Percentiles rank a stretch among this genome's conserved stretches.
These are phyloP conservation scores for Oncorhynchus mykiss DNA, from an alignment of 2,113 vertebrate species.

Conservation along the genomic window DNA sequence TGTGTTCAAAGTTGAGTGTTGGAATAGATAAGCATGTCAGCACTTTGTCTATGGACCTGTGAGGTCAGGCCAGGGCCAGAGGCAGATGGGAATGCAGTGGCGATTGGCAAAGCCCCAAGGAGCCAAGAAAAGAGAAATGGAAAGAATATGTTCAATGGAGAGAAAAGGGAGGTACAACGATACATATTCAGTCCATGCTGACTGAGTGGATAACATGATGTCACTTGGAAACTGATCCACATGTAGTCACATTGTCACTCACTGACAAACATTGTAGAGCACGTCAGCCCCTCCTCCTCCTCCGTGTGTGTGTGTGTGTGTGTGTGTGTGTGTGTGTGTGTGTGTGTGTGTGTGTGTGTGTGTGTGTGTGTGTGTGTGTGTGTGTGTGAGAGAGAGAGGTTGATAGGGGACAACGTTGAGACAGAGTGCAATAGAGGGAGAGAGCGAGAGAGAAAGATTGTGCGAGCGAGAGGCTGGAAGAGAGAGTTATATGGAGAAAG, in stretches of 20 bases:
- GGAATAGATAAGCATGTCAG: not conserved
- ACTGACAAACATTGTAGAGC: conserved; percentile 12
- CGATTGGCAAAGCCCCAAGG: conserved; percentile 33
- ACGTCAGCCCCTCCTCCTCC: conserved; percentile 4
- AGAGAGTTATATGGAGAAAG: no score
- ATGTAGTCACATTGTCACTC: conserved; percentile 29
- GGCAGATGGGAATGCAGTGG: conserved; percentile 10
- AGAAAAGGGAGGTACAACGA: not conserved
- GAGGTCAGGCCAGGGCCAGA: not conserved
- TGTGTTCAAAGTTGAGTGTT: not conserved
- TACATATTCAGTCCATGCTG: conserved; percentile 36
- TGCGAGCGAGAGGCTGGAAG: no score
- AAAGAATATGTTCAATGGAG: conserved; percentile 45
- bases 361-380: conserved; percentile 2
- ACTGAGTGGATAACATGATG: conserved; percentile 23
- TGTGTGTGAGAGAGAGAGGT: not conserved
- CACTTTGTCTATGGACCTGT: not conserved
- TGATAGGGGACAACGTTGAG: no score
- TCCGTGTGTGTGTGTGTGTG: conserved; percentile 4
- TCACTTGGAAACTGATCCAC: conserved; percentile 27
- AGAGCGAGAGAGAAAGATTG: no score
- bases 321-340: conserved; percentile 1
- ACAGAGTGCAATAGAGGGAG: no score
- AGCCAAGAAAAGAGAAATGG: conserved; percentile 46
- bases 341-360: conserved; percentile 2